Evolutionary conservation across 2,888 invertebrate species (phyloP).

Genomic region (Sicus ferrugineus): DNA sequence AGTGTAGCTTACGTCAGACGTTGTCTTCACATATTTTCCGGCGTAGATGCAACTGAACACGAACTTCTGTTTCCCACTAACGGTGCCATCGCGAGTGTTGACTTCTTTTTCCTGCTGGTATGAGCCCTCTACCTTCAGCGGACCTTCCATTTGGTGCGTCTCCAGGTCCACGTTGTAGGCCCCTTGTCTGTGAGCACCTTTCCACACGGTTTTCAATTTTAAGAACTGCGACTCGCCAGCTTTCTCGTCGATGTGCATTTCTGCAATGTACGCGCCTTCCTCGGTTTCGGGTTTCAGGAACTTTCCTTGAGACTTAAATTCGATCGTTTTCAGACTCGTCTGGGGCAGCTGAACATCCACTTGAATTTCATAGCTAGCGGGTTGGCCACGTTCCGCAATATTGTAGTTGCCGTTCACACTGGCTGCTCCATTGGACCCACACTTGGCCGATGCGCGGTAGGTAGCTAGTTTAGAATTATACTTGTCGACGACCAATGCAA

Average conservation of each 20-base stretch:
- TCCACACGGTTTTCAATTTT: slow-evolving; percentile 45
- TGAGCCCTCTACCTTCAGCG: slow-evolving; percentile 52
- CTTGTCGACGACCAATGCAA: slow-evolving; percentile 52
- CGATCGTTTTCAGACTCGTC: slow-evolving; percentile 66
- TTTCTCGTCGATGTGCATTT: slow-evolving; percentile 46
- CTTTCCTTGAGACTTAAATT: slow-evolving; percentile 58
- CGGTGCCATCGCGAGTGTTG: slow-evolving; percentile 39
- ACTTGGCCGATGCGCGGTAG: slow-evolving; percentile 65
- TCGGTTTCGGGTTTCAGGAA: slow-evolving; percentile 52
- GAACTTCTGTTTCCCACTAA: slow-evolving; percentile 47
- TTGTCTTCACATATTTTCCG: slow-evolving; percentile 63
- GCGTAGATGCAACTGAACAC: slow-evolving; percentile 47
- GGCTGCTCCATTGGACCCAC: slow-evolving; percentile 64
- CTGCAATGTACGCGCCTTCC: slow-evolving; percentile 43
- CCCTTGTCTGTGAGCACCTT: slow-evolving; percentile 51
- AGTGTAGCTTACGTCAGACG: slow-evolving; percentile 53
- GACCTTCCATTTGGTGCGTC: slow-evolving; percentile 45
- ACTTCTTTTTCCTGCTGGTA: slow-evolving; percentile 51
- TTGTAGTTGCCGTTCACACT: slow-evolving; percentile 65
- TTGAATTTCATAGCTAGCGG: slow-evolving; percentile 66
- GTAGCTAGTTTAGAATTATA: slow-evolving; percentile 54
- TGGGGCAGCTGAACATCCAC: slow-evolving; percentile 68
- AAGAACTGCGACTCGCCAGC: slow-evolving; percentile 49
- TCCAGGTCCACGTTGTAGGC: slow-evolving; percentile 48
- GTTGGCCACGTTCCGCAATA: slow-evolving; percentile 51